Evolutionary conservation across 2,888 invertebrate genomes (phyloP).

Genomic region (Limnephilus rhombicus): DNA sequence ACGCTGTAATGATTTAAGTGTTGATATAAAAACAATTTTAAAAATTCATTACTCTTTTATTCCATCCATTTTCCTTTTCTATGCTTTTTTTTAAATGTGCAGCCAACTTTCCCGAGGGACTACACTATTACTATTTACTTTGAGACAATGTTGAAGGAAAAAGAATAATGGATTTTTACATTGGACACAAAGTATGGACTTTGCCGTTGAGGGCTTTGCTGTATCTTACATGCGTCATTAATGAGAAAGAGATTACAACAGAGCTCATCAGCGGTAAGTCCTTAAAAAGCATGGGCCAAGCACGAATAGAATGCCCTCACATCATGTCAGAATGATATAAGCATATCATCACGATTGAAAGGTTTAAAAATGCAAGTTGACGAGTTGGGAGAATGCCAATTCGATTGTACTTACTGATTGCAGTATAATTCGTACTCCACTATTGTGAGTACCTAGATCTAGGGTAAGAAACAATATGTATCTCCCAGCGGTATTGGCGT

Average conservation of each 20-base stretch:
- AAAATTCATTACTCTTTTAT: slow-evolving; percentile 55
- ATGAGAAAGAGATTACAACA: not conserved
- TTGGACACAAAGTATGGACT: not conserved
- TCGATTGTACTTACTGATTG: too few relatives aligned
- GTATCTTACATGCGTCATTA: not conserved
- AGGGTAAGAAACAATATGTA: too few relatives aligned
- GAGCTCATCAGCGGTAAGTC: not conserved
- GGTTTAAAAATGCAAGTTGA: not conserved
- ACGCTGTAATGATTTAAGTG: slow-evolving; percentile 66
- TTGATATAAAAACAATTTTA: slow-evolving; percentile 67
- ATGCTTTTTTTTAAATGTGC: slow-evolving; percentile 2
- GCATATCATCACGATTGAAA: not conserved
- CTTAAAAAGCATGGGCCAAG: not conserved
- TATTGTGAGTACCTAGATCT: too few relatives aligned
- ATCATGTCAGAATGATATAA: not conserved
- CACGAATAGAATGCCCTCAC: not conserved
- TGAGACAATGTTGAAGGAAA: slow-evolving; percentile 1
- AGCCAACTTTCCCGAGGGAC: slow-evolving; percentile 10
- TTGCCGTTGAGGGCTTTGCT: not conserved
- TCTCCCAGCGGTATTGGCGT: too few relatives aligned
- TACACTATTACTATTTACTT: not conserved
- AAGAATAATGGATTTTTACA: not conserved
- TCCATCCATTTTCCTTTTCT: not conserved
- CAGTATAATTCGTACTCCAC: too few relatives aligned
- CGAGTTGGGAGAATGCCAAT: not conserved